phyloP scores from a whole-genome alignment of 2,113 vertebrate species.

The Peromyscus californicus region DNA sequence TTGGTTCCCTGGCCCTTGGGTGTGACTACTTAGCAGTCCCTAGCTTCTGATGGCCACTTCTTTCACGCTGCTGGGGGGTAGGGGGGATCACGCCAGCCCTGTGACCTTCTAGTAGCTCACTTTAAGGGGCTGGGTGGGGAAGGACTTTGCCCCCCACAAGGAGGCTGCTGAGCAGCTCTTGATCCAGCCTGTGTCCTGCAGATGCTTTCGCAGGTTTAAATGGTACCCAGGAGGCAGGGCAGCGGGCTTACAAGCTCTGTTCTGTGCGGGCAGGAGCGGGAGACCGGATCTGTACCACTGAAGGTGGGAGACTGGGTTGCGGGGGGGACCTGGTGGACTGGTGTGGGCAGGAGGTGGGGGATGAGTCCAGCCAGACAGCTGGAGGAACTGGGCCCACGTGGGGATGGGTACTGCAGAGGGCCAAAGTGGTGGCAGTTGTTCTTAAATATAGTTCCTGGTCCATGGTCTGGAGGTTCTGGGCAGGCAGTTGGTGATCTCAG shows the following conservation, averaged over 20 bases:
- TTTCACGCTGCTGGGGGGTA: not conserved
- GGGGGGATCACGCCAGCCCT: not conserved
- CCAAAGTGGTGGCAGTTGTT: not conserved
- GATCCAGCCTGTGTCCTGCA: constrained; percentile 74
- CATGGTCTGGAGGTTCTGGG: not conserved
- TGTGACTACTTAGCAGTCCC: not conserved
- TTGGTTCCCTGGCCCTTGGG: not conserved
- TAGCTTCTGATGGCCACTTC: not conserved
- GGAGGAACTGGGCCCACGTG: not conserved
- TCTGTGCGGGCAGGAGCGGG: constrained; percentile 78
- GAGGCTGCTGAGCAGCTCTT: constrained; percentile 59
- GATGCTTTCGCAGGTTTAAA: constrained; percentile 78
- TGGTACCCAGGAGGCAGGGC: constrained; percentile 76
- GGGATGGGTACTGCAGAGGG: not conserved
- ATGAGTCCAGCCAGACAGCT: constrained; percentile 2
- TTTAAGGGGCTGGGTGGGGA: not conserved
- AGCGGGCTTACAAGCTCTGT: constrained; percentile 72
- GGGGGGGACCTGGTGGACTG: constrained; percentile 54
- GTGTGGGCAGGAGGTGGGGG: constrained; percentile 45
- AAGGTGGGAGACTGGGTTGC: constrained; percentile 77
- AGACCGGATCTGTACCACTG: constrained; percentile 73
- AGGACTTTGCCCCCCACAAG: not conserved
- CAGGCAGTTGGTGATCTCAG: constrained; percentile 34
- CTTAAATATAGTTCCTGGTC: constrained; percentile 16
- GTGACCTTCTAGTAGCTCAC: not conserved